Percentiles rank a stretch among this genome's conserved stretches.
These are phyloP conservation scores for Acropternis orthonyx DNA, from an alignment of 2,797 vertebrate genomes.

Conservation along the genomic window DNA sequence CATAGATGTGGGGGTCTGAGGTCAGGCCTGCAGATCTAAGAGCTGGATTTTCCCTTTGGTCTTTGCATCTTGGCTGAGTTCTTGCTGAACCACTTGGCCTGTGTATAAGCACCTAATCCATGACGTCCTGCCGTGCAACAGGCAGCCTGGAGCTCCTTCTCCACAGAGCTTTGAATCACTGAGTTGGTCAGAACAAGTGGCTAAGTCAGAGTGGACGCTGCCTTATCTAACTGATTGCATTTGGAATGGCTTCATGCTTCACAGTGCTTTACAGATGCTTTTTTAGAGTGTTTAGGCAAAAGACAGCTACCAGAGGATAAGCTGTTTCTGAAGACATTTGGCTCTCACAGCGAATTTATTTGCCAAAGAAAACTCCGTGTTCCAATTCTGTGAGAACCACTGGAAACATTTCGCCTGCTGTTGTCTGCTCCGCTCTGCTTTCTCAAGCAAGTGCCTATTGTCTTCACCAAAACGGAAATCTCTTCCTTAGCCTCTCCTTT, in stretches of 20 bases:
- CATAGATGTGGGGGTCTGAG: not conserved
- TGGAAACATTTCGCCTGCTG: conserved; percentile 49
- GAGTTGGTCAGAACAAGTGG: not conserved
- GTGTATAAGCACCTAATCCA: not conserved
- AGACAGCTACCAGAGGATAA: conserved; percentile 51
- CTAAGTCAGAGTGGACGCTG: not conserved
- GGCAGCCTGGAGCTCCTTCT: not conserved
- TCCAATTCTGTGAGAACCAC: conserved; percentile 46
- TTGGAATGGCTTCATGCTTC: conserved; percentile 23
- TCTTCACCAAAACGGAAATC: conserved; percentile 18
- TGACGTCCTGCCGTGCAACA: not conserved
- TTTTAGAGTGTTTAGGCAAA: conserved; percentile 15
- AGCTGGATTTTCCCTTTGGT: not conserved
- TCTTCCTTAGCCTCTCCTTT: not conserved
- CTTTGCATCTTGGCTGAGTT: not conserved
- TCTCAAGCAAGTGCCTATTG: conserved; percentile 44
- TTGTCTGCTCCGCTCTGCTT: not conserved
- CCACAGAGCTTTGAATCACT: not conserved
- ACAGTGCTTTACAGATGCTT: conserved; percentile 8
- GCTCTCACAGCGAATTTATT: conserved; percentile 8
- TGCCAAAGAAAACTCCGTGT: conserved; percentile 60
- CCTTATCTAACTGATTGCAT: conserved; percentile 56
- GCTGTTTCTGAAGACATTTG: conserved; percentile 56
- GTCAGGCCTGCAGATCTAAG: not conserved
- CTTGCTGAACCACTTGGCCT: not conserved